phyloP scores from a whole-genome alignment of 23 tunicate genomes.

The Phallusia fumigata region DNA sequence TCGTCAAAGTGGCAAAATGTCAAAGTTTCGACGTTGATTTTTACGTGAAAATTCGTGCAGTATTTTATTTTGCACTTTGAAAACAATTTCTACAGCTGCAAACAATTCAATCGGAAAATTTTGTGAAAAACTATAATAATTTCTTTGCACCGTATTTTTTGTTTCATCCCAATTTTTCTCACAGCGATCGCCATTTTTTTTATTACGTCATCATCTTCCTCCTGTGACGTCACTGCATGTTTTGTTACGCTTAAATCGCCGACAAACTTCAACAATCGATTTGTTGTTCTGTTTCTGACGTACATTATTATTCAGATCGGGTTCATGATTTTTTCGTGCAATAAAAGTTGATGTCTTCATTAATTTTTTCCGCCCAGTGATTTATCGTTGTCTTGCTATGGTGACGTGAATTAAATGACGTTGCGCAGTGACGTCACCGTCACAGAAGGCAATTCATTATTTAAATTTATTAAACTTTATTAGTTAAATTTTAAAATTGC shows the following conservation, averaged over 20 bases:
- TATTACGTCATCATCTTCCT: background rate
- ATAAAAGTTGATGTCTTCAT: background rate
- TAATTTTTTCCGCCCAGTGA: too few relatives aligned
- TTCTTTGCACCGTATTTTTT: background rate
- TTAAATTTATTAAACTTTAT: too few relatives aligned
- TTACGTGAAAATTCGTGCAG: too few relatives aligned
- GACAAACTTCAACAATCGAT: background rate
- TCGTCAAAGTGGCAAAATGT: too few relatives aligned
- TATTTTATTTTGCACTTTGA: background rate
- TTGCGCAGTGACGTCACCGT: too few relatives aligned
- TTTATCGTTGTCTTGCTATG: too few relatives aligned
- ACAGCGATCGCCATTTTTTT: background rate
- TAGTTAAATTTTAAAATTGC: too few relatives aligned
- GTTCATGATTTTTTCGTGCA: background rate
- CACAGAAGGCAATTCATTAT: too few relatives aligned
- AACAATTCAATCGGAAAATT: background rate
- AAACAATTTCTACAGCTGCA: background rate
- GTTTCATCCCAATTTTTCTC: background rate
- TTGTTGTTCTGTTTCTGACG: slow-evolving; percentile 6
- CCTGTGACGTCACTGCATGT: background rate
- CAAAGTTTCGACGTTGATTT: too few relatives aligned
- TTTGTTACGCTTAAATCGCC: background rate
- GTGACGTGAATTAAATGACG: too few relatives aligned
- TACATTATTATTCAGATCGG: slow-evolving; percentile 5
- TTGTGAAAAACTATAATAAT: background rate